Evolutionary conservation across 1,140 invertebrate genomes (phyloP).

Genomic region (Stegodyphus dumicola): DNA sequence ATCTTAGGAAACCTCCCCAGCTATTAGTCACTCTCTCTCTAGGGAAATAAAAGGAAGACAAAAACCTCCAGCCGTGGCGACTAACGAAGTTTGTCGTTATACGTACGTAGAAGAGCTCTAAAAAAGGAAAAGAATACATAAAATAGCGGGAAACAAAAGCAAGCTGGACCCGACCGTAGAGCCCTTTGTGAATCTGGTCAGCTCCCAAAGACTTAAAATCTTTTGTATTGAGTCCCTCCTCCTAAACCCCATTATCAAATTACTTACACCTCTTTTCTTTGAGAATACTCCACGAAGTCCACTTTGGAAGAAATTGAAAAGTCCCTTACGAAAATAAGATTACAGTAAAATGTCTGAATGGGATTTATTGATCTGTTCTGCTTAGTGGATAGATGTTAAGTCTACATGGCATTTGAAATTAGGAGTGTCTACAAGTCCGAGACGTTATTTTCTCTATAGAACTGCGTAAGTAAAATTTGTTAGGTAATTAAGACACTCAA

Average conservation of each 20-base stretch:
- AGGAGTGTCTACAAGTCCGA: too few relatives aligned
- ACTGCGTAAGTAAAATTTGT: too few relatives aligned
- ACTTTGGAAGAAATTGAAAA: constrained; percentile 28
- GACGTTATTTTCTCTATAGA: too few relatives aligned
- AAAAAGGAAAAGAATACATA: constrained; percentile 14
- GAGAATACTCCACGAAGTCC: background rate
- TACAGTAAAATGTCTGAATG: constrained; percentile 15
- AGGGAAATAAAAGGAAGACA: background rate
- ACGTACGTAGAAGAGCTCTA: constrained; percentile 28
- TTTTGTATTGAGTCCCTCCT: constrained; percentile 23
- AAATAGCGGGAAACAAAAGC: constrained; percentile 43
- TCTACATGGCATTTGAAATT: too few relatives aligned
- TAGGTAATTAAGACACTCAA: too few relatives aligned
- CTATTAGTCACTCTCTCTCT: background rate
- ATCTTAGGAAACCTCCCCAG: background rate
- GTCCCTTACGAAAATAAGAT: constrained; percentile 26
- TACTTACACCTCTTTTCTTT: constrained; percentile 7
- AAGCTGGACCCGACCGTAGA: constrained; percentile 29
- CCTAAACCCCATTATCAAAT: constrained; percentile 44
- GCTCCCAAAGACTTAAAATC: constrained; percentile 28
- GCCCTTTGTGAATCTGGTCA: constrained; percentile 32
- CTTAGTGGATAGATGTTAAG: too few relatives aligned
- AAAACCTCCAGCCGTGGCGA: background rate
- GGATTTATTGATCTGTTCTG: background rate
- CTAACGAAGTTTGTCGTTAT: constrained; percentile 54